Percentiles rank a stretch among this genome's conserved stretches.
Evolutionary conservation across 2,888 invertebrate genomes (phyloP).

Genomic region (Lasioglossum pauxillum): DNA sequence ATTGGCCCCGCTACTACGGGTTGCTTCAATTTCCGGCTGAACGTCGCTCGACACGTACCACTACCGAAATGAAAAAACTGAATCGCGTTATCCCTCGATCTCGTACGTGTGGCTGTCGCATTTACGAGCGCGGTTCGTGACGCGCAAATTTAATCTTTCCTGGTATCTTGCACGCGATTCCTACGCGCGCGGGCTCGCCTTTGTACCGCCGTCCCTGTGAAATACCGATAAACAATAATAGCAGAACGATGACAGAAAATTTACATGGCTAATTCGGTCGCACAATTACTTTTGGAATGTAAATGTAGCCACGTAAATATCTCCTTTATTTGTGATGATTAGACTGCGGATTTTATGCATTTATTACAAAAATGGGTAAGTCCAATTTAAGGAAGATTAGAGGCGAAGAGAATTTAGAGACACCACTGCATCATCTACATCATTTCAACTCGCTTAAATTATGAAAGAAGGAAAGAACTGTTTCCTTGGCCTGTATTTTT

Average conservation of each 20-base stretch:
- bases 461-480: no score
- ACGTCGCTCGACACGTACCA: conserved; percentile 32
- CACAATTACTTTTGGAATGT: no score
- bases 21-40: conserved; percentile 48
- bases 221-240: not conserved
- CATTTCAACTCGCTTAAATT: no score
- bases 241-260: not conserved
- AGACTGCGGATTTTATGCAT: no score
- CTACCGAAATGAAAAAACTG: conserved; percentile 3
- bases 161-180: not conserved
- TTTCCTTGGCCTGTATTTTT: no score
- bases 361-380: no score
- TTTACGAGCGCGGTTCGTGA: conserved; percentile 29
- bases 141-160: conserved; percentile 30
- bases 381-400: no score
- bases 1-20: not conserved
- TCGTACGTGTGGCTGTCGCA: not conserved
- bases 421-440: no score
- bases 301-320: no score
- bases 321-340: no score
- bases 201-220: not conserved
- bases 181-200: not conserved
- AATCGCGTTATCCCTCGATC: conserved; percentile 26
- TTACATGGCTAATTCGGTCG: not conserved
- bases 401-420: no score